Base-by-base conservation (phyloP, 2,888 invertebrate species). In the Clitarchus hookeri region DNA sequence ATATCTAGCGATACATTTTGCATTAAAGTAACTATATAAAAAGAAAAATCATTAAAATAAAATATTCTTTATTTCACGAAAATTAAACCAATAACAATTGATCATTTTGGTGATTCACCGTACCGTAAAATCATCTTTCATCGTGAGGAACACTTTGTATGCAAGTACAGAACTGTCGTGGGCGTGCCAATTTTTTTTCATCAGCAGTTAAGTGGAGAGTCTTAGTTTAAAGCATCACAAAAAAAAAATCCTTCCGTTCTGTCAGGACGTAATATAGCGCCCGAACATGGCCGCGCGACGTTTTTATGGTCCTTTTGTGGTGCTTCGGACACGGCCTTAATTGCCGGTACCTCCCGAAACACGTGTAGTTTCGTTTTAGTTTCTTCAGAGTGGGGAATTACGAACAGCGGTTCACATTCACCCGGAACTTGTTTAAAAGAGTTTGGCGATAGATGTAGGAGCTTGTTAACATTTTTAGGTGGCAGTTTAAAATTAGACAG, bases 391-490 rank as follows among this genome's bases (percentile, higher is more conserved):
- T 8, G 65, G n/a, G 65, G 65, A 65, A 65, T 65, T n/a, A 65
- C 65, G 65, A 23, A 65, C 65, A 65, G 3, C 23, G 65, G 65
- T 65, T 65, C 65, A n/a, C 65, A 19, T 65, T 23, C 65, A 65
- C 1, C 65, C 65, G 65, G 65, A n/a, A 65, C 65, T 19, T 65
- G 65, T 65, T 65, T n/a, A 23, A n/a, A 65, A 65, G 23, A n/a
- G 65, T 65, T 65, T 65, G 65, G 65, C 65, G 65, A 65, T 65
- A 65, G 65, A 65, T 65, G 65, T 65, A 65, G 65, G 65, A 23
- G 65, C 65, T 65, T 65, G 65, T 65, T 65, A 65, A 65, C 65
- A 19, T 65, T 65, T 65, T 65, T n/a, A n/a, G 65, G 65, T 19
- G 65, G n/a, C 65, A 65, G 65, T 65, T 65, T 65, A 65, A 65